phyloP scores from a whole-genome alignment of 2,888 invertebrate species.

The Micoletzkya japonica region DNA sequence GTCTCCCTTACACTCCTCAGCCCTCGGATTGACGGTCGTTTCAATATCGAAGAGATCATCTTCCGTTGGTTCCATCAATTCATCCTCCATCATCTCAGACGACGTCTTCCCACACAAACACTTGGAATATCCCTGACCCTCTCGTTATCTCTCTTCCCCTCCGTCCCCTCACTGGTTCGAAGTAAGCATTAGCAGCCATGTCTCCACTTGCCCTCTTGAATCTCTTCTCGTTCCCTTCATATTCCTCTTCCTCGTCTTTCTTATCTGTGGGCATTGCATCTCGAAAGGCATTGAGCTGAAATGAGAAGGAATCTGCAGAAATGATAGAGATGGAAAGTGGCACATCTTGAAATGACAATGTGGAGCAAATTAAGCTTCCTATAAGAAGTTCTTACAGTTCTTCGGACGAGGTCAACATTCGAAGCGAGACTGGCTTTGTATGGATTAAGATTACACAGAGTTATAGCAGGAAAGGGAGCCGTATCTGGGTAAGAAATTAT shows the following conservation, averaged over 20 bases:
- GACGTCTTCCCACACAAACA: constrained; percentile 16
- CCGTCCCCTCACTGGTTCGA: constrained; percentile 18
- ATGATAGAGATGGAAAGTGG: neutral
- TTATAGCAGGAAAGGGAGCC: constrained; percentile 61
- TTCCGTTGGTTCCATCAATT: neutral
- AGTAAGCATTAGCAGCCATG: neutral
- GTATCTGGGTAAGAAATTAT: constrained; percentile 12
- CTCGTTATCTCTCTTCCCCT: neutral
- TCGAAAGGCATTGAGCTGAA: constrained; percentile 36
- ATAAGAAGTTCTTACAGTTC: constrained; percentile 48
- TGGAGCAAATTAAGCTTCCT: neutral
- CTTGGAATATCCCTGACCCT: constrained; percentile 22
- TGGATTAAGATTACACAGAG: constrained; percentile 59
- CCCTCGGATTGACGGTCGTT: neutral
- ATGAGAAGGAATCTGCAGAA: neutral
- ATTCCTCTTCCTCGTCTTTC: constrained; percentile 5
- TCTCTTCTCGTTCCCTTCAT: neutral
- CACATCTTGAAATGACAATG: neutral
- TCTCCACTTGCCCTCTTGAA: neutral
- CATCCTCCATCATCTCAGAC: constrained; percentile 12
- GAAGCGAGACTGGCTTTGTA: constrained; percentile 57
- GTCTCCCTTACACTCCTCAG: constrained; percentile 9
- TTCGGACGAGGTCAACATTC: constrained; percentile 51
- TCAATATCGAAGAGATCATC: neutral
- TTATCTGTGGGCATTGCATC: constrained; percentile 27